Base-by-base conservation (phyloP, 2,113 vertebrate genomes). In the Aptenodytes patagonicus region DNA sequence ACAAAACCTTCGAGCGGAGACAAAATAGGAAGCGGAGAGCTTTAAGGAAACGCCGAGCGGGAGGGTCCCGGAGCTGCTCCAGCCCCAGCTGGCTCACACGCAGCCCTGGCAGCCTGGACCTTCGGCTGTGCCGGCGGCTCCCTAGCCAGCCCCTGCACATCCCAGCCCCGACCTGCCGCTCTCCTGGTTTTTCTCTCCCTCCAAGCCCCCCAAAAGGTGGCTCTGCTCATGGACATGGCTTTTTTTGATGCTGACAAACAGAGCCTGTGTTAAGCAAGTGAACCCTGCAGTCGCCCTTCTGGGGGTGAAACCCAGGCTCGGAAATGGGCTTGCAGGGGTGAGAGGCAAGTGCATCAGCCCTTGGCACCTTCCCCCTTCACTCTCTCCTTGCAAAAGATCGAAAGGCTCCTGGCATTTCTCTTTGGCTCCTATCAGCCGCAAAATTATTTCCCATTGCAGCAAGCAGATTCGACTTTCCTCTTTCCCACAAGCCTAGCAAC, bases 171-270 rank as follows among this genome's bases (percentile, higher is more conserved):
- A 4, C 54, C 60, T 64, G 42, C 55, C 5, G 0, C 25, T 36
- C 20, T 70, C 65, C 60, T 66, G 72, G 0, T 0, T 62, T 17
- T 62, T 51, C 8, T 26, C 46, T 54, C 29, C 7, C 42, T 58
- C 26, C 1, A 1, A 84, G n/a, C 9, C 57, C 22, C 24, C 2
- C 6, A 8, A 38, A 72, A 91, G 34, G n/a, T n/a, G 65, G 13
- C 17, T 79, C n/a, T 36, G 26, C 51, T 54, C 1, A 0, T 11
- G 46, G 42, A 42, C 11, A 2, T 32, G 14, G 14, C 0, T 1
- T 49, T 64, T 78, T 83, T 29, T n/a, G 7, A 54, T 4, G 26
- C 29, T 26, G 20, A 38, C 21, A 64, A 83, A 34, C 17, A 55
- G n/a, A 83, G 26, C 14, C 46, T 42, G 28, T 1, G 2, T 54